These are phyloP conservation scores for Psilopsiagon aurifrons DNA, from an alignment of 2,113 vertebrate species.

Conservation along the genomic window DNA sequence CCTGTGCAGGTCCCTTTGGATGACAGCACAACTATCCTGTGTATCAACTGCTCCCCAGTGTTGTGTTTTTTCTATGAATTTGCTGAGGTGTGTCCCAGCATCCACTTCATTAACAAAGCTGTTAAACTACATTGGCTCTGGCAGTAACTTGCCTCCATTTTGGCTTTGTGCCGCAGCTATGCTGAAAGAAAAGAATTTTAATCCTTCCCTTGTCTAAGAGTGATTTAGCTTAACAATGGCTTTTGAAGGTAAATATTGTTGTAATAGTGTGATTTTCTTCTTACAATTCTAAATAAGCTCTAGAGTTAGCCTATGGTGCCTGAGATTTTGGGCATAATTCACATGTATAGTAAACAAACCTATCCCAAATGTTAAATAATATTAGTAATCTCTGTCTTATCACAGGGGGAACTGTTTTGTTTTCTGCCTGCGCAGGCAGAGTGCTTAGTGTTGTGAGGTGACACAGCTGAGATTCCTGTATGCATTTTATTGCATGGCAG, in stretches of 20 bases:
- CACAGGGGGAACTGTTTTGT: background rate
- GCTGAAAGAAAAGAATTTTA: background rate
- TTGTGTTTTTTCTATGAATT: background rate
- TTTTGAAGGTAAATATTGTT: background rate
- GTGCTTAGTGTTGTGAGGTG: background rate
- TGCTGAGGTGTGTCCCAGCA: background rate
- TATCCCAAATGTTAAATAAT: background rate
- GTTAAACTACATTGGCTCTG: background rate
- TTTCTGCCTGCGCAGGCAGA: background rate
- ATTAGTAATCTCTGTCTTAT: background rate
- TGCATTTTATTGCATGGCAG: background rate
- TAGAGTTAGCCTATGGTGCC: background rate
- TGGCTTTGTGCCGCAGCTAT: background rate
- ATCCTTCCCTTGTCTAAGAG: background rate
- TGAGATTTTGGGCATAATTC: background rate
- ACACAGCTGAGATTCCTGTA: background rate
- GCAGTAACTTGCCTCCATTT: background rate
- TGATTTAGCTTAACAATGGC: background rate
- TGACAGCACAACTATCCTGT: background rate
- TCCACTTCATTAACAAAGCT: background rate
- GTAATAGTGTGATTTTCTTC: background rate
- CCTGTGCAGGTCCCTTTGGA: background rate
- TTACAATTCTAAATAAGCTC: background rate
- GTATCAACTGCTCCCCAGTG: background rate
- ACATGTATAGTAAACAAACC: background rate